Evolutionary conservation across 2,797 vertebrate genomes (phyloP).

Genomic region (Rhadinocentrus ornatus): DNA sequence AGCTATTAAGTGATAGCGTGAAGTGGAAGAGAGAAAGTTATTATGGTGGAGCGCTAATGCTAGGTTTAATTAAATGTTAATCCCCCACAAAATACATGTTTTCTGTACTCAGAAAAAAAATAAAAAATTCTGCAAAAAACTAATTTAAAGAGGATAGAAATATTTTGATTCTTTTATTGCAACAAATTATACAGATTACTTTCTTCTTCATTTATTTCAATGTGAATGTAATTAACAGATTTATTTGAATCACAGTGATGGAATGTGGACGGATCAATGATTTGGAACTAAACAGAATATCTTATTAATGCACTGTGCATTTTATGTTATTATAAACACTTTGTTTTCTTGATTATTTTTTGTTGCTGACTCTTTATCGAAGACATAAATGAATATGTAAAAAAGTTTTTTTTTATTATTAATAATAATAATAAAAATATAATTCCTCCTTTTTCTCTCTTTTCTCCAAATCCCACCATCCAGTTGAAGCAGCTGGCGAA

Average conservation of each 20-base stretch:
- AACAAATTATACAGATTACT: neutral
- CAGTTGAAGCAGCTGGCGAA: neutral
- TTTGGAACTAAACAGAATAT: neutral
- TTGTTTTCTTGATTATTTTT: too few relatives aligned
- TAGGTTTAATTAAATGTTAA: conserved; percentile 66
- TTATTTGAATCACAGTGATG: neutral
- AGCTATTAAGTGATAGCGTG: conserved; percentile 40
- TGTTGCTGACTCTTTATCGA: too few relatives aligned
- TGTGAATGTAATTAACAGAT: neutral
- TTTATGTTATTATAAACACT: neutral
- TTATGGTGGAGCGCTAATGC: conserved; percentile 41
- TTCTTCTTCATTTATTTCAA: neutral
- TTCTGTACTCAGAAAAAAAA: conserved; percentile 14
- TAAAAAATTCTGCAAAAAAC: conserved; percentile 19
- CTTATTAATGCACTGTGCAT: neutral
- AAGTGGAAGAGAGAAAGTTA: conserved; percentile 37
- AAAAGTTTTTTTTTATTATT: too few relatives aligned
- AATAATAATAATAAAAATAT: too few relatives aligned
- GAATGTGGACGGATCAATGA: neutral
- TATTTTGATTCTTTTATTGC: neutral
- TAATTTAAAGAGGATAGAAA: conserved; percentile 4
- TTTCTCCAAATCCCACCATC: neutral
- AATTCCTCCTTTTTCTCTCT: neutral
- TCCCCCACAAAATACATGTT: conserved; percentile 32
- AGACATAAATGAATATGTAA: too few relatives aligned